Base-by-base conservation (phyloP, 2,888 invertebrate genomes). In the Pachycephus smyrnensis region DNA sequence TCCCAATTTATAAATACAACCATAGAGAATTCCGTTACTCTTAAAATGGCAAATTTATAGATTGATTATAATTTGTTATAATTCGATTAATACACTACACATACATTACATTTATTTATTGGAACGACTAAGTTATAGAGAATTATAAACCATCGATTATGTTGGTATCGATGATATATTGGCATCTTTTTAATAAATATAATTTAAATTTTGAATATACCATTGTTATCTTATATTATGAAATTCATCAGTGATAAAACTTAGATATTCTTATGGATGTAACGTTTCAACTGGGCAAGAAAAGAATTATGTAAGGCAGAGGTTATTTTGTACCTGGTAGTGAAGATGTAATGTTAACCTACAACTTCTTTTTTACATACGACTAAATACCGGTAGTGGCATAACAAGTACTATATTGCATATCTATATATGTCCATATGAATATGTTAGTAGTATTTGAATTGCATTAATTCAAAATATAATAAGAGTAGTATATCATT, bases 291-390 rank as follows among this genome's bases (percentile, higher is more conserved):
- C 6, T 23, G 40, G 40, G 9, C 23, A 23, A 23, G 6, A 1
- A 12, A 4, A 31, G 23, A 69, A 12, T 79, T 77, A 73, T 74
- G 74, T 79, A 69, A 76, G 55, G 31, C 35, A 33, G 55, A n/a
- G 36, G n/a, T 69, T 30, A 30, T 71, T 32, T 55, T 15, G 68
- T 75, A 76, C 30, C 68, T 74, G 68, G 73, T 40, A 76, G 69
- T 37, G 76, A 73, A 69, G 76, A 55, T 73, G 69, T 55, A 74
- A 79, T 69, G 55, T 69, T 78, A 40, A 73, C 37, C 68, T 55
- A 6, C 23, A 55, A 55, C 15, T 23, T 9, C 6, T 15, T 23
- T 55, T 9, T 55, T 23, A 55, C 55, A 55, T 23, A 55, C 23
- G 55, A 55, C 23, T 55, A 55, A 55, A 40, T 15, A 40, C 15